Percentiles rank a stretch among this genome's conserved stretches.
Evolutionary conservation across 53 echinoderm and acorn worm species (phyloP).

Genomic region (Stichopus horrens): DNA sequence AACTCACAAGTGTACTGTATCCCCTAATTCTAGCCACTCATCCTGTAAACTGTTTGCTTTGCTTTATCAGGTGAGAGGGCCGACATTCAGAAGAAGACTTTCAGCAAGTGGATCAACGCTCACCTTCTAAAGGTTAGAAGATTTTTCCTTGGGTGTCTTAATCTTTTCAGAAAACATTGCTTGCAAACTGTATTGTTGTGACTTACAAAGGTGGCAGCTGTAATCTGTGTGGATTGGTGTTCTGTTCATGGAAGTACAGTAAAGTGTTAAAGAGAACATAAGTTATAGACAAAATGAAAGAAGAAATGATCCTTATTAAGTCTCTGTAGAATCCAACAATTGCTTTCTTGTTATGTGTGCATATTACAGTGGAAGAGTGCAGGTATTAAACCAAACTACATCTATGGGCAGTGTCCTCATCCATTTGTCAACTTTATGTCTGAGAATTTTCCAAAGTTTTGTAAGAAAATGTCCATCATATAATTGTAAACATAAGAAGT

Average conservation of each 20-base stretch:
- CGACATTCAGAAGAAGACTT: slow-evolving; percentile 97
- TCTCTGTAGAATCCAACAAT: no score
- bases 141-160: neutral
- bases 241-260: neutral
- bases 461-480: no score
- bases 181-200: neutral
- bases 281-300: neutral
- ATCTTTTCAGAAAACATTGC: slow-evolving; percentile 12
- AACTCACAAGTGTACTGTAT: no score
- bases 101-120: slow-evolving; percentile 98
- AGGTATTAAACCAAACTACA: no score
- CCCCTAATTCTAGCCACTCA: neutral
- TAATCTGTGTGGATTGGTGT: neutral
- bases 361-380: no score
- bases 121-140: slow-evolving; percentile 85
- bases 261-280: neutral
- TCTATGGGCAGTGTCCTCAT: no score
- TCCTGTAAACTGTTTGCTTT: neutral
- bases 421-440: no score
- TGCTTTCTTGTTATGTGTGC: no score
- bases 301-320: no score
- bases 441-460: no score
- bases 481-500: no score
- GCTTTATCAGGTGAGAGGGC: slow-evolving; percentile 82
- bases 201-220: neutral